Percentiles rank a stretch among this genome's conserved stretches.
These are phyloP conservation scores for Chelon auratus DNA, from an alignment of 2,797 vertebrate genomes.

Conservation along the genomic window DNA sequence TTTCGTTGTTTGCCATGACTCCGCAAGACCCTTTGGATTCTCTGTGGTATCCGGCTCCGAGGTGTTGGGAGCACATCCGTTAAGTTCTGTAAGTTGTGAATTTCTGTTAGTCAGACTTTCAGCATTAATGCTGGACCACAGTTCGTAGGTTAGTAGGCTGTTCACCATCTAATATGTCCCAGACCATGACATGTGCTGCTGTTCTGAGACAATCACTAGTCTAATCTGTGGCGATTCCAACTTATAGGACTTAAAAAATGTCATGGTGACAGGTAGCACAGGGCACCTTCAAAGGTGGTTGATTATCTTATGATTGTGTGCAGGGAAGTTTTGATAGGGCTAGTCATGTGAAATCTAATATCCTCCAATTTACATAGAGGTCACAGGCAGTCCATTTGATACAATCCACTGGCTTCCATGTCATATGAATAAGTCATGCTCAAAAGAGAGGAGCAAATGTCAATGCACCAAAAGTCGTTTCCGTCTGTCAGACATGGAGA, in stretches of 20 bases:
- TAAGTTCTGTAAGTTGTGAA: not conserved
- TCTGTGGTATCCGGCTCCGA: not conserved
- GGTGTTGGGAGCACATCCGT: not conserved
- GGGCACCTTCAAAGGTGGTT: conserved; percentile 1
- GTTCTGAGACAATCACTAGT: not conserved
- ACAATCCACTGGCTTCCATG: conserved; percentile 51
- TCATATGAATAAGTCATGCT: conserved; percentile 63
- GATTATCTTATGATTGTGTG: not conserved
- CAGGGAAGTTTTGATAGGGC: not conserved
- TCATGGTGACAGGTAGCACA: not conserved
- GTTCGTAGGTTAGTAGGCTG: not conserved
- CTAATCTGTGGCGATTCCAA: not conserved
- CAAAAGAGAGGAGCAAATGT: conserved; percentile 34
- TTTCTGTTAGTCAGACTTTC: no score
- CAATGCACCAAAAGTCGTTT: conserved; percentile 51
- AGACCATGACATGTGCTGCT: not conserved
- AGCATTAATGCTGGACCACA: no score
- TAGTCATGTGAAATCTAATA: conserved; percentile 59
- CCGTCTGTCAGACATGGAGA: conserved; percentile 57
- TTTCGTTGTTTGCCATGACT: not conserved
- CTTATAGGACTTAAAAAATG: not conserved
- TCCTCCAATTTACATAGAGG: conserved; percentile 59
- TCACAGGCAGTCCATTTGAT: conserved; percentile 59
- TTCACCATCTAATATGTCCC: conserved; percentile 6
- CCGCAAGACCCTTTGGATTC: not conserved